Base-by-base conservation (phyloP, 2,888 invertebrate genomes). In the Orchestes rusci region DNA sequence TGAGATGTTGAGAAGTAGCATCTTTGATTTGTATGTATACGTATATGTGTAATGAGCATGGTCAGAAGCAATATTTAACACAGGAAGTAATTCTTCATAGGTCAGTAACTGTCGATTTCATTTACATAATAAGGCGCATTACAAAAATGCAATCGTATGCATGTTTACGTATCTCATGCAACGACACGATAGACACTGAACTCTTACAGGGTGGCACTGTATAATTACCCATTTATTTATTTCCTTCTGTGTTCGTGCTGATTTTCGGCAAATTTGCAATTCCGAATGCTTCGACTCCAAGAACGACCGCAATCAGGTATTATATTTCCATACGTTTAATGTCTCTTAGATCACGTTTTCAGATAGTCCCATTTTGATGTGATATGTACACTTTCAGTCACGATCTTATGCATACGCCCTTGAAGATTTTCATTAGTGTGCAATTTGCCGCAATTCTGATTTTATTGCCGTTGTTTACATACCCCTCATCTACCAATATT, bases 71-170 rank as follows among this genome's bases (percentile, higher is more conserved):
- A n/a, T n/a, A n/a, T n/a, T 42, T 35, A 35, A 33, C 32, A 43
- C 4, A 38, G 38, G 43, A 39, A 43, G 43, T 32, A 33, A 39
- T 44, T 36, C 16, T 40, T 39, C 43, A 44, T 34, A 47, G 34
- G 30, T 32, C 30, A 37, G 27, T 46, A 50, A 50, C 44, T 44
- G 50, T 32, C 34, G 28, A 38, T 37, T 56, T 56, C 51, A 60
- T 57, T 55, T 57, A 53, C 57, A 54, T 57, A 57, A 53, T 43
- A 54, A 59, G 56, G 50, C 55, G 58, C 56, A 56, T 53, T 52
- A 52, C 49, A 52, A 53, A 53, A 58, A 57, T 56, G 50, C 51
- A 52, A 52, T 55, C 55, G 48, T 52, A 56, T 59, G 57, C 58
- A 56, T 32, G 54, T 53, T 59, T 58, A 59, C n/a, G 37, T 20